Evolutionary conservation across 1,140 invertebrate genomes (phyloP), one percentile per base, ranked within the genome.

Genomic region (Drosophila miranda): DNA sequence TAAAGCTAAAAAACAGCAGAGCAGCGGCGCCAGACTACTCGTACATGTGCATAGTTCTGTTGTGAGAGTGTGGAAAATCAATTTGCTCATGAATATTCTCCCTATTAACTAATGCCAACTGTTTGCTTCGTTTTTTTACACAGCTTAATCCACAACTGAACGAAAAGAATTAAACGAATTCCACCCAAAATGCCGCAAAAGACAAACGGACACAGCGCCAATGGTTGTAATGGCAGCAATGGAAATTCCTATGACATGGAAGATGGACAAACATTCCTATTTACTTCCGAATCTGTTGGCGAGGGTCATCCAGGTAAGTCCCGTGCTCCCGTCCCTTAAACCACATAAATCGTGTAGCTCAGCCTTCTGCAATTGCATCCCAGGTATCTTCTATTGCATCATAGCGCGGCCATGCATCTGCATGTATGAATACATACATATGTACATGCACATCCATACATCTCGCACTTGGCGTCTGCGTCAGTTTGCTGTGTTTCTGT

Each of bases 211-310:
- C 82, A 86, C 63, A 59, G 69, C 56, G 74, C 78, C 59, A 89
- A 90, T 51, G 86, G 86, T 26, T 94, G 94, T 91, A 96, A 96
- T 92, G 95, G 95, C 91, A 92, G 96, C 92, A 95, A 95, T 71
- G 92, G 92, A 26, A 87, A 78, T 53, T 89, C 82, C 51, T 94
- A 94, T 91, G 96, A 96, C 89, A 94, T 96, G 90, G 94, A 95
- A 86, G 95, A 97, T 91, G 95, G 95, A 86, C 96, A 96, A 80
- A 94, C 95, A 78, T 99, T 99, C 92, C 94, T 99, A 30, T 99
- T 99, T 92, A 99, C 98, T 49, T 99, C 98, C 21, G 99, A 99
- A 93, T 99, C 98, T 51, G 99, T 99, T 55, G 98, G 98, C 84
- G 99, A 99, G 93, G 98, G 98, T 83, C 98, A 99, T 93, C 98